These are phyloP conservation scores for Xyrauchen texanus DNA, from an alignment of 2,113 vertebrate genomes.

Conservation along the genomic window DNA sequence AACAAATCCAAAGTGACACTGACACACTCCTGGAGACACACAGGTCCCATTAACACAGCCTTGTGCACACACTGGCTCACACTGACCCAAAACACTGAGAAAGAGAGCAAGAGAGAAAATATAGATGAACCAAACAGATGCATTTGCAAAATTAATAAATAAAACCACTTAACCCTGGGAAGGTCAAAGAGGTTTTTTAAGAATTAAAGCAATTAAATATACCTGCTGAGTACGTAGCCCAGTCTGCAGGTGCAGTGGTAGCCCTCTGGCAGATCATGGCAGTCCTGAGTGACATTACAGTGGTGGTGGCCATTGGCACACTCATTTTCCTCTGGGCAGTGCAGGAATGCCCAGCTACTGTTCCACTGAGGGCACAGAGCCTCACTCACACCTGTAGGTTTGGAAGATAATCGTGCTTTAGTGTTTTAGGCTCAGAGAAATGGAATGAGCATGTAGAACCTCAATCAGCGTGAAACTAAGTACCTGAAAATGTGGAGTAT, in stretches of 20 bases:
- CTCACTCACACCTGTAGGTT: constrained; percentile 67
- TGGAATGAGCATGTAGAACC: too few relatives aligned
- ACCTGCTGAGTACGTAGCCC: constrained; percentile 88
- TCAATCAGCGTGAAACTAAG: too few relatives aligned
- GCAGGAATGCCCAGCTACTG: constrained; percentile 87
- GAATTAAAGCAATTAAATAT: neutral
- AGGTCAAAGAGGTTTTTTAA: too few relatives aligned
- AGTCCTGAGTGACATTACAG: constrained; percentile 89
- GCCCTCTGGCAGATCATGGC: constrained; percentile 80
- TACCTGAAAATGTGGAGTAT: too few relatives aligned
- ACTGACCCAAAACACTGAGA: constrained; percentile 79
- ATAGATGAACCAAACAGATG: neutral
- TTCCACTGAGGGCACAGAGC: constrained; percentile 69
- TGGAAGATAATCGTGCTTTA: too few relatives aligned
- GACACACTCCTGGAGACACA: constrained; percentile 84
- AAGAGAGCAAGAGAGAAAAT: neutral
- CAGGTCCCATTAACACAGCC: constrained; percentile 90
- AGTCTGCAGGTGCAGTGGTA: constrained; percentile 88
- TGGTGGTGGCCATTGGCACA: constrained; percentile 88
- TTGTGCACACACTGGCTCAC: constrained; percentile 86
- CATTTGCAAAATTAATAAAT: too few relatives aligned
- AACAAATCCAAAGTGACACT: constrained; percentile 89
- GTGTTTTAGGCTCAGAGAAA: too few relatives aligned
- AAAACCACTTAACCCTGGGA: neutral
- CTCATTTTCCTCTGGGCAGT: constrained; percentile 89